Conservation (phyloP, 2,113 vertebrate genomes). For the Potamarius usumacintae region DNA sequence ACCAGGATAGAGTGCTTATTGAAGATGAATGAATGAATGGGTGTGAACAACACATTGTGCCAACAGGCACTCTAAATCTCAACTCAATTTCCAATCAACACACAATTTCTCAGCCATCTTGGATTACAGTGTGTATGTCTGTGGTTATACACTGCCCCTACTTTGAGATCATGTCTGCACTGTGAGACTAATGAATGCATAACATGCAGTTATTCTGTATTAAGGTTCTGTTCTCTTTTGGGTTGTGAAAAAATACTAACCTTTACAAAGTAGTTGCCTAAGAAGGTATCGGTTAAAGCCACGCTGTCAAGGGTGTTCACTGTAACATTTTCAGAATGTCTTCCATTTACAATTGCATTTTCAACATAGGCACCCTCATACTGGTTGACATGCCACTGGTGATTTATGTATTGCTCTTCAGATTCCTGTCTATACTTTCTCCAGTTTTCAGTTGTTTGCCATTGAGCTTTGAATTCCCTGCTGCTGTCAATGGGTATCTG, state of each 20-base stretch:
- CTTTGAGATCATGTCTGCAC: neutral
- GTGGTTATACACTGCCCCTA: neutral
- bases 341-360: conserved; percentile 8
- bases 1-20: neutral
- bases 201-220: neutral
- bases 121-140: neutral
- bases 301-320: conserved; percentile 53
- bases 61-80: neutral
- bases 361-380: neutral
- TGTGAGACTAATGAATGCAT: neutral
- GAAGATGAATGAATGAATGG: neutral
- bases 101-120: neutral
- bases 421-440: neutral
- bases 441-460: neutral
- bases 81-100: neutral
- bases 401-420: neutral
- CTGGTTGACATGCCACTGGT: conserved; percentile 38
- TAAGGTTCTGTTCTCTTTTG: neutral
- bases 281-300: conserved; percentile 64
- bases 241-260: conserved; percentile 59
- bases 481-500: neutral
- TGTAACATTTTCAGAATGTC: neutral
- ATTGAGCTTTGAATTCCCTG: neutral
- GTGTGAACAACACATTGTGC: neutral
- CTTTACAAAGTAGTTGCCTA: conserved; percentile 65